Evolutionary conservation across 1,140 invertebrate genomes (phyloP), one percentile per base, ranked within the genome.

Genomic region (Temnothorax nylanderi): DNA sequence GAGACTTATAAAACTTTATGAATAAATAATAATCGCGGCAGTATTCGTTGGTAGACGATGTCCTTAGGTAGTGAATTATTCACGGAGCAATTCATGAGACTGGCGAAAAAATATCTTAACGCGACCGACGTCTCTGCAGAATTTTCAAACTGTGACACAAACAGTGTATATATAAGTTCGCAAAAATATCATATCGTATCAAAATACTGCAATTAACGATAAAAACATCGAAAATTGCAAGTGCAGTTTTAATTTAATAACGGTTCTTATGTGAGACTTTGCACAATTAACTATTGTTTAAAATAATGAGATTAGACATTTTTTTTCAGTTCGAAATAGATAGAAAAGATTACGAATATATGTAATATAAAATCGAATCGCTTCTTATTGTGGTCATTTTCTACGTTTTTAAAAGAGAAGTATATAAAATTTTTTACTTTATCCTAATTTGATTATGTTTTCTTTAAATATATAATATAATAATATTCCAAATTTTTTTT

Each of bases 1-100:
- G 77, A 86, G 77, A 69, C 60, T 86, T 86, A 82, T 69, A 86
- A 86, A 86, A 86, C 26, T 86, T 81, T 56, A 49, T 81, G 69
- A 86, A 86, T 86, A 78, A 85, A 85, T 67, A 67, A 80, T 80
- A 69, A 49, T 64, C 58, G 64, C 65, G 85, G 76, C 85, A 86
- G 85, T 86, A 67, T 86, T 56, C 62, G 69, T 75, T 60, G 64
- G 26, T 67, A 78, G 75, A 44, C 75, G 49, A 54, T 81, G 49
- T 80, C 72, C 47, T 78, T 64, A 26, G 26, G 21, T 64, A 47
- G 75, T 80, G 84, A 84, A 84, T 84, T 75, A 75, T 84, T 84
- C 44, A 75, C 69, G 54, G 69, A 75, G 69, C 80, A 37, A 84
- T 84, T 84, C 69, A 74, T 75, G 69, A 64, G 54, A 74, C 69